A percentile compares a stretch with the other conserved stretches of the same genome.
These are phyloP conservation scores for Spodoptera picta DNA, from an alignment of 2,888 invertebrate species.

Conservation along the genomic window DNA sequence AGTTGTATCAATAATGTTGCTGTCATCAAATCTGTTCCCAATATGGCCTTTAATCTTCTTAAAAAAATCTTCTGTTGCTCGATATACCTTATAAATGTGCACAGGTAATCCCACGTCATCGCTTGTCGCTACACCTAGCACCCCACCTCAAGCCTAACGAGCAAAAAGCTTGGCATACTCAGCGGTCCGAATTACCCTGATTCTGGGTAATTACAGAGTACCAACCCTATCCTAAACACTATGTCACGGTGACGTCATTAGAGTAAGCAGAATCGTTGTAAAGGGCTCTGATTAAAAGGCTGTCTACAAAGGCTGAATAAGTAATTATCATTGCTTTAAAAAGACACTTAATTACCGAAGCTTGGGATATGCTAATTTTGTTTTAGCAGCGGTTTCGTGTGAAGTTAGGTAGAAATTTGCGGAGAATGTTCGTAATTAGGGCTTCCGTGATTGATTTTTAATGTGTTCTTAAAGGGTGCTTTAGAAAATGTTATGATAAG, in stretches of 20 bases:
- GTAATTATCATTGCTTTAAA: conserved; percentile 60
- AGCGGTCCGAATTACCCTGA: conserved; percentile 83
- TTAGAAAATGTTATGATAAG: no score
- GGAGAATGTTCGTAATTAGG: no score
- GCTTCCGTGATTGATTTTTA: conserved; percentile 16
- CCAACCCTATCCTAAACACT: conserved; percentile 78
- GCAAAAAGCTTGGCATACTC: conserved; percentile 81
- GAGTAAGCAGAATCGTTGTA: conserved; percentile 80
- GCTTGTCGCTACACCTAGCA: conserved; percentile 37
- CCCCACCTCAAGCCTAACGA: conserved; percentile 71
- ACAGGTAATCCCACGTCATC: background rate
- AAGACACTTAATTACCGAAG: conserved; percentile 55
- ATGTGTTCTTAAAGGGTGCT: background rate
- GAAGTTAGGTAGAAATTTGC: conserved; percentile 9
- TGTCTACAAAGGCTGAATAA: conserved; percentile 58
- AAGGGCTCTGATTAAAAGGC: conserved; percentile 64
- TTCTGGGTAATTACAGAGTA: conserved; percentile 83
- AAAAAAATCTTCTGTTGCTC: no score
- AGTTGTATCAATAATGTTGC: no score
- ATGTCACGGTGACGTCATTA: conserved; percentile 87
- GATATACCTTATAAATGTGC: background rate
- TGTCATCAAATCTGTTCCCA: no score
- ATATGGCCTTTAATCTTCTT: no score
- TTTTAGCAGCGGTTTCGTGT: conserved; percentile 26
- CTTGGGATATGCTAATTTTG: conserved; percentile 48